Percentiles rank a stretch among this genome's conserved stretches.
phyloP scores from a whole-genome alignment of 1,140 invertebrate genomes.

The Pentalonia nigronervosa region DNA sequence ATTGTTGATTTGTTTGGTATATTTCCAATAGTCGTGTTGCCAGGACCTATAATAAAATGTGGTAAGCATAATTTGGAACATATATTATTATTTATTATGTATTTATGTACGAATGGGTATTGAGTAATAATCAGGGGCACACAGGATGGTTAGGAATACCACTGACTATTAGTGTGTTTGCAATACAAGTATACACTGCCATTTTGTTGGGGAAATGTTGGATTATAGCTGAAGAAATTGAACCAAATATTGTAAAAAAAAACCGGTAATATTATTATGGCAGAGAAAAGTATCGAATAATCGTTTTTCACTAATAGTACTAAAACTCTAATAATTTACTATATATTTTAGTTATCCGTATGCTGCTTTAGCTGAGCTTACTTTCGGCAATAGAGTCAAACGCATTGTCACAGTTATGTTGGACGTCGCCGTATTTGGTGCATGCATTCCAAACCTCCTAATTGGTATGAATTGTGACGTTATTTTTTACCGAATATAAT shows the following conservation, averaged over 20 bases:
- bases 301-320: background rate
- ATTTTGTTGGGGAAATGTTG: conserved; percentile 76
- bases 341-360: conserved; percentile 72
- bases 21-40: conserved; percentile 78
- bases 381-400: conserved; percentile 70
- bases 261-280: conserved; percentile 67
- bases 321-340: conserved; percentile 37
- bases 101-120: background rate
- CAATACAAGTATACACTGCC: conserved; percentile 79
- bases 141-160: conserved; percentile 76
- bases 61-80: conserved; percentile 66
- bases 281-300: background rate
- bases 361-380: conserved; percentile 77
- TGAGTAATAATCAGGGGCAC: background rate
- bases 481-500: conserved; percentile 12
- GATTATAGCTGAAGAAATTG: conserved; percentile 73
- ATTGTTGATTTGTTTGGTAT: conserved; percentile 83
- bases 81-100: background rate
- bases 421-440: conserved; percentile 76
- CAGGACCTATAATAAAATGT: conserved; percentile 75
- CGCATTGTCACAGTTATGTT: conserved; percentile 73
- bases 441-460: conserved; percentile 78
- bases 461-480: conserved; percentile 68
- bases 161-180: conserved; percentile 72
- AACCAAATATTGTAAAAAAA: conserved; percentile 73